phyloP scores from a whole-genome alignment of 2,113 vertebrate genomes.

The Saiga tatarica region DNA sequence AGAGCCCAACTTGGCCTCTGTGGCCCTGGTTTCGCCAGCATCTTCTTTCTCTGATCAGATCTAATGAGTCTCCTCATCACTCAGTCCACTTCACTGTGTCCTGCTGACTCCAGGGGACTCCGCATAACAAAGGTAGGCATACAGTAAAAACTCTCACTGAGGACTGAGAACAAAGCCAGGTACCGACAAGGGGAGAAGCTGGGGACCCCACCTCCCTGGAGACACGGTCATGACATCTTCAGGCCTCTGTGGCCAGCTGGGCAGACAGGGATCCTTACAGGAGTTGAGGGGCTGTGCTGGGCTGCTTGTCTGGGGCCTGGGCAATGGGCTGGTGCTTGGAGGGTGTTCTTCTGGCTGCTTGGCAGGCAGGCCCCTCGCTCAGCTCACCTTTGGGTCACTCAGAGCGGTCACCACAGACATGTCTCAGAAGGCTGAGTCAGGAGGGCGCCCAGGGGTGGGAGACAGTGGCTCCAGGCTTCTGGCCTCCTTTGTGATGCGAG shows the following conservation, averaged over 20 bases:
- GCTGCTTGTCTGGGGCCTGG: neutral
- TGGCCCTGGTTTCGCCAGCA: accelerated
- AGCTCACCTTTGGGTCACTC: neutral
- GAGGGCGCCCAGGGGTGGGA: neutral
- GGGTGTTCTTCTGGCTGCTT: accelerated
- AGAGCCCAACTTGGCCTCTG: neutral
- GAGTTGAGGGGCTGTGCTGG: neutral
- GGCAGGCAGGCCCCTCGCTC: accelerated
- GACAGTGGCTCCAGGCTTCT: neutral
- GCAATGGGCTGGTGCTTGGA: neutral
- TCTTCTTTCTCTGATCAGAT: no score
- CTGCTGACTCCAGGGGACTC: neutral
- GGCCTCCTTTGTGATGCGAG: conserved; percentile 54
- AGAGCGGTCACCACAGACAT: accelerated
- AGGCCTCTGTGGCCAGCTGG: neutral
- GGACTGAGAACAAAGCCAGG: neutral
- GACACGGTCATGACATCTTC: accelerated
- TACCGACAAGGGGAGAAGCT: neutral
- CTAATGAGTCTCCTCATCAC: neutral
- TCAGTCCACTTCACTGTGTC: neutral
- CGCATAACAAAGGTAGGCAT: accelerated
- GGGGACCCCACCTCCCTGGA: neutral
- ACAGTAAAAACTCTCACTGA: neutral
- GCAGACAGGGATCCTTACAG: neutral
- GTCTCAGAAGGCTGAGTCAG: neutral